Base-by-base conservation (phyloP, 2,113 vertebrate species). In the Sinocyclocheilus maitianheensis region DNA sequence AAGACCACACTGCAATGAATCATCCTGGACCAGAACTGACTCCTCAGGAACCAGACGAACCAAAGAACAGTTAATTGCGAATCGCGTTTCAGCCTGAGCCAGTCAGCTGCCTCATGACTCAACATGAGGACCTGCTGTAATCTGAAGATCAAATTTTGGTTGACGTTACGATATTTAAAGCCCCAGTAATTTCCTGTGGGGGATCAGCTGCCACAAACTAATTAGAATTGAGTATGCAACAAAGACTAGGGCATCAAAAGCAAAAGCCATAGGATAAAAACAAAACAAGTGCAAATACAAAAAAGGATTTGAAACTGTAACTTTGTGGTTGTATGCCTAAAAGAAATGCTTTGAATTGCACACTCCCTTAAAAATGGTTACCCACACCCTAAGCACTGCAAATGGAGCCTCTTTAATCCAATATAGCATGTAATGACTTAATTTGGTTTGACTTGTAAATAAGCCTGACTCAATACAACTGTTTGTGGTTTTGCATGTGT, bases 11-110 rank as follows among this genome's bases (percentile, higher is more conserved):
- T 81, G 82, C 69, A 89, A 77, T 43, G 12, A 67, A 71, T 86
- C 77, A 75, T 77, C 77, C 37, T 67, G 77, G 83, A 87, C 84
- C 88, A 74, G 58, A 89, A 60, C 30, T 58, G 85, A 89, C 83
- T 87, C 81, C 77, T 80, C 24, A 89, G 84, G 85, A 87, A 84
- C 85, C 37, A 51, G 80, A 46, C 72, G 85, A 89, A 89, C 88
- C 85, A 89, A 86, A 89, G 88, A 89, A 84, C 77, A 84, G 5
- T 76, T 40, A 37, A 24, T 18, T 4, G 13, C 53, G 40, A 78
- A 71, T 84, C 24, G 5, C 9, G 5, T 34, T 34, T 30, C n/a
- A 67, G 16, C 46, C 30, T 58, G 71, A 69, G 76, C n/a, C 48
- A 78, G 74, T 84, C 81, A 69, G 76, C 78, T 84, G 81, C n/a